A percentile compares a stretch with the other conserved stretches of the same genome.
Conservation (phyloP, 2,113 vertebrate species). For the Bos javanicus region DNA sequence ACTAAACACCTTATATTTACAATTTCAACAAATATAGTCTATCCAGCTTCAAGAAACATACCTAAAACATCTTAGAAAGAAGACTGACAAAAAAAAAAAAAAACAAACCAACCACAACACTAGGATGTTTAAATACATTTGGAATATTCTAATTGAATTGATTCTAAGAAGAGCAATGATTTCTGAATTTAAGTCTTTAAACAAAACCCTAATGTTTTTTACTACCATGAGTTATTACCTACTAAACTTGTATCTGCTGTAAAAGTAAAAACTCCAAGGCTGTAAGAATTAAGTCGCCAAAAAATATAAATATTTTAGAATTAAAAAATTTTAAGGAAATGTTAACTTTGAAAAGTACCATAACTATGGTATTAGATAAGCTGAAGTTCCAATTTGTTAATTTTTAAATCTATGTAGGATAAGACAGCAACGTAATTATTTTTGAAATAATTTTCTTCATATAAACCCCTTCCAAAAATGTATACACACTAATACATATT, state of each 20-base stretch:
- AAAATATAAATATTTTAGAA: background rate
- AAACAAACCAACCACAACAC: background rate
- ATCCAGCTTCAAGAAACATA: background rate
- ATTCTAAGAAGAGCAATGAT: background rate
- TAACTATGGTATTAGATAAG: background rate
- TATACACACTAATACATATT: background rate
- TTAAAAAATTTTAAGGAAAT: background rate
- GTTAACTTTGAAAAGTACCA: background rate
- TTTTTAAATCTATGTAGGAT: background rate
- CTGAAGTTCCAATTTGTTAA: background rate
- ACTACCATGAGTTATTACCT: background rate
- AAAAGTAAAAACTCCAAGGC: background rate
- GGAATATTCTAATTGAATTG: background rate
- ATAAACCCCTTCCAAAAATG: background rate
- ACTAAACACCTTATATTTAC: background rate
- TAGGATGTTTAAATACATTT: background rate
- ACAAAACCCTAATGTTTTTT: background rate
- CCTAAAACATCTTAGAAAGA: background rate
- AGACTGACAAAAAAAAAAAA: background rate
- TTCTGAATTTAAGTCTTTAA: constrained; percentile 1
- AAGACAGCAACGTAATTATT: background rate
- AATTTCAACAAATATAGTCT: background rate
- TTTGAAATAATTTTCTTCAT: background rate
- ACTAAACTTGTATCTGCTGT: background rate
- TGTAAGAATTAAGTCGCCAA: background rate